phyloP scores from a whole-genome alignment of 2,797 vertebrate genomes.

The Nasua narica region DNA sequence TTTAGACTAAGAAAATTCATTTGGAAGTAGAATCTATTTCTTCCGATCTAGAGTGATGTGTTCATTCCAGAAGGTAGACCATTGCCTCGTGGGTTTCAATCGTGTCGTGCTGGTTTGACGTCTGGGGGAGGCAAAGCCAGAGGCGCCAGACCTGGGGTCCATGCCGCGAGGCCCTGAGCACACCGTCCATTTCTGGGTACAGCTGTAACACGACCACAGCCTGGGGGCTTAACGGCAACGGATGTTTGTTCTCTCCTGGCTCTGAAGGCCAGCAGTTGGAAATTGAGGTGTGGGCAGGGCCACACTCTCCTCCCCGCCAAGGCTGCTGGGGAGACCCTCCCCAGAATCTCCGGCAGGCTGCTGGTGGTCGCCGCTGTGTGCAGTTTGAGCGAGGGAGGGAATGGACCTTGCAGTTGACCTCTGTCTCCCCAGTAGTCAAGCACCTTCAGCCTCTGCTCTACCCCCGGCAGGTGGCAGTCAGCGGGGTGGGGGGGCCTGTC shows the following conservation, averaged over 20 bases:
- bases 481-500: not conserved
- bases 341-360: not conserved
- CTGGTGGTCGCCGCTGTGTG: not conserved
- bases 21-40: not conserved
- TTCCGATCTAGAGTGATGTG: not conserved
- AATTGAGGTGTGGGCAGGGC: not conserved
- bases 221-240: not conserved
- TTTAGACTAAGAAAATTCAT: not conserved
- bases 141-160: not conserved
- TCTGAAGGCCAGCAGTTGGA: not conserved
- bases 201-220: not conserved
- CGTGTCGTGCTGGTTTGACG: not conserved
- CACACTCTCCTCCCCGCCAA: not conserved
- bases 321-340: not conserved
- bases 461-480: not conserved
- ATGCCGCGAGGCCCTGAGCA: not conserved
- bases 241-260: not conserved
- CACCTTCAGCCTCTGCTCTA: not conserved
- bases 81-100: fast-evolving
- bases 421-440: too few species aligned
- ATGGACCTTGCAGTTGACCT: not conserved
- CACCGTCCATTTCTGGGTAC: not conserved
- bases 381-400: too few species aligned
- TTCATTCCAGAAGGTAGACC: not conserved
- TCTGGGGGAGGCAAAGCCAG: not conserved